Base-by-base conservation (phyloP, 2,888 invertebrate genomes). In the Philhelius pedissequus region DNA sequence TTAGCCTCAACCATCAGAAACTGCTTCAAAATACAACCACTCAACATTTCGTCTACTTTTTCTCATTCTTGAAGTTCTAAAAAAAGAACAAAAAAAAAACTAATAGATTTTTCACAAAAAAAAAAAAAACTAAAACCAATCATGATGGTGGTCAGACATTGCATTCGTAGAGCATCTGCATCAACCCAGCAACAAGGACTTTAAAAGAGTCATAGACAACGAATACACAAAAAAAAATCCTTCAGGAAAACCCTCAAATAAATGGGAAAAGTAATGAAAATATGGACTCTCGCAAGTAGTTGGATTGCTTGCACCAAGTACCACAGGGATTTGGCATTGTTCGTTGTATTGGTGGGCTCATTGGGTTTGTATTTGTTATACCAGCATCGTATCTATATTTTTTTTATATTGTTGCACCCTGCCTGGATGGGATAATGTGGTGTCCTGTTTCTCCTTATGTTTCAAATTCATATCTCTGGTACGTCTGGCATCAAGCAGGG, bases 211-310 rank as follows among this genome's bases (percentile, higher is more conserved):
- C 40, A 30, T 13, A 22, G 20, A 68, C 30, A 25, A 50, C n/a
- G n/a, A 64, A 56, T 64, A 4, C 13, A 69, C 11, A n/a, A n/a
- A 56, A 35, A 40, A 38, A 58, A 71, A 71, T 64, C 60, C 81
- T 66, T 45, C 43, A 73, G 82, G 62, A 74, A 75, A 83, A 74
- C 69, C 78, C 73, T 83, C 79, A 79, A 83, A 79, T 79, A 74
- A 83, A 83, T 83, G 58, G 74, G 20, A 56, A 56, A 79, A 83
- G 83, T 83, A 83, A 79, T 83, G 74, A 79, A 79, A 83, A 79
- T 64, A 79, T 83, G 74, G 45, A 83, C 83, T 70, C 79, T 69
- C 74, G 15, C 52, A 13, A 35, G 30, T 20, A 79, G 62, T 79
- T 79, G 64, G 45, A 74, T 45, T 22, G 22, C 22, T 48, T 38